phyloP scores from a whole-genome alignment of 2,113 vertebrate genomes.

The Acrocephalus arundinaceus region DNA sequence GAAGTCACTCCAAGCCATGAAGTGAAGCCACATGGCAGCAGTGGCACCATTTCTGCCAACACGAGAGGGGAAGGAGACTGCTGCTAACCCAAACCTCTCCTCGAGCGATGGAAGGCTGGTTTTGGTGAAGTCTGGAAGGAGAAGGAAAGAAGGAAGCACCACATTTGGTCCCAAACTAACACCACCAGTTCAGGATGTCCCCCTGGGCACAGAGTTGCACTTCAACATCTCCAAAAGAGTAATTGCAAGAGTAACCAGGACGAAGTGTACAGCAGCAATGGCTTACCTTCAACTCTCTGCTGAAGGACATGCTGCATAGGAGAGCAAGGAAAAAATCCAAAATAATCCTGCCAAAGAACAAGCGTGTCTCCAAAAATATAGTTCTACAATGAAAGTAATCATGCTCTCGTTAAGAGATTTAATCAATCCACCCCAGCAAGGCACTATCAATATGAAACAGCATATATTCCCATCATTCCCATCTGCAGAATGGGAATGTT shows the following conservation, averaged over 20 bases:
- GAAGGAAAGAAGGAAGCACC: background rate
- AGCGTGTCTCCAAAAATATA: background rate
- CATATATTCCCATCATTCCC: background rate
- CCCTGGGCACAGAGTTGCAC: accelerated
- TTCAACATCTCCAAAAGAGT: background rate
- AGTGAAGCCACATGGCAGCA: background rate
- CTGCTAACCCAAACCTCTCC: background rate
- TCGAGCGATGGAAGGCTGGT: accelerated
- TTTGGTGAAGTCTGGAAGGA: background rate
- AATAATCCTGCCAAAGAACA: background rate
- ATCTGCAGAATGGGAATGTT: background rate
- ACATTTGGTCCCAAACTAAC: background rate
- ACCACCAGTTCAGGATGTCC: background rate
- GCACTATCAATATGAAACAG: background rate
- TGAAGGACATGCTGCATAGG: background rate
- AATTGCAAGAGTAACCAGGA: background rate
- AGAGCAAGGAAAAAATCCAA: background rate
- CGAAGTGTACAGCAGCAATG: background rate
- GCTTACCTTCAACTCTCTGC: background rate
- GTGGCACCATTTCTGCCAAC: background rate
- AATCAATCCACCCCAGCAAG: background rate
- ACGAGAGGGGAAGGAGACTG: background rate
- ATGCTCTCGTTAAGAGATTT: background rate
- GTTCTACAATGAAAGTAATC: background rate
- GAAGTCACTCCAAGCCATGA: background rate